Evolutionary conservation across 2,113 vertebrate genomes (phyloP).

Genomic region (Cyprinodon brontotheroides): DNA sequence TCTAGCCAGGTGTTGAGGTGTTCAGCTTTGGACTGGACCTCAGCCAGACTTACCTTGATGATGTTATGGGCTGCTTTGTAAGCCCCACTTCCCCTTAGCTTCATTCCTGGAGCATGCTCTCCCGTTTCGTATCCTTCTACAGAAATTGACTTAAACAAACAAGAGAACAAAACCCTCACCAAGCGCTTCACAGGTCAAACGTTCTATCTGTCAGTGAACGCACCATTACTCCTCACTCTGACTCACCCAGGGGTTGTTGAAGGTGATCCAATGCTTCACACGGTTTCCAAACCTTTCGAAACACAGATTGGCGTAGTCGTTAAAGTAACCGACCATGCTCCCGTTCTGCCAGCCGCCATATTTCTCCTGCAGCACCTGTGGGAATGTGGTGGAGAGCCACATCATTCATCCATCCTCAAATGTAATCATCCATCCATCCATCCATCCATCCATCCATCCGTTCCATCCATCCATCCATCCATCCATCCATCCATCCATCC

Average conservation of each 20-base stretch:
- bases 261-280: conserved; percentile 92
- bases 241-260: conserved; percentile 88
- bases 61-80: conserved; percentile 89
- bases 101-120: conserved; percentile 87
- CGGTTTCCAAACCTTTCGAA: conserved; percentile 89
- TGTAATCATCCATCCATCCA: too few species aligned
- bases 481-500: too few species aligned
- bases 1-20: neutral
- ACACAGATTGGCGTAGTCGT: conserved; percentile 89
- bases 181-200: neutral
- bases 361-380: conserved; percentile 85
- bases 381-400: accelerated
- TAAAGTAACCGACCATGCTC: conserved; percentile 85
- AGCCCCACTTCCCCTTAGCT: conserved; percentile 80
- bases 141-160: conserved; percentile 80
- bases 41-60: conserved; percentile 81
- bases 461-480: too few species aligned
- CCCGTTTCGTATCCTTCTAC: conserved; percentile 89
- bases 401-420: neutral
- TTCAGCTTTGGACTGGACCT: neutral
- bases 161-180: neutral
- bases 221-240: neutral
- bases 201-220: neutral
- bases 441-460: too few species aligned
- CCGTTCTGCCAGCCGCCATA: conserved; percentile 90